Conservation (phyloP, 2,797 vertebrate species). For the Pangasius krempfi region DNA sequence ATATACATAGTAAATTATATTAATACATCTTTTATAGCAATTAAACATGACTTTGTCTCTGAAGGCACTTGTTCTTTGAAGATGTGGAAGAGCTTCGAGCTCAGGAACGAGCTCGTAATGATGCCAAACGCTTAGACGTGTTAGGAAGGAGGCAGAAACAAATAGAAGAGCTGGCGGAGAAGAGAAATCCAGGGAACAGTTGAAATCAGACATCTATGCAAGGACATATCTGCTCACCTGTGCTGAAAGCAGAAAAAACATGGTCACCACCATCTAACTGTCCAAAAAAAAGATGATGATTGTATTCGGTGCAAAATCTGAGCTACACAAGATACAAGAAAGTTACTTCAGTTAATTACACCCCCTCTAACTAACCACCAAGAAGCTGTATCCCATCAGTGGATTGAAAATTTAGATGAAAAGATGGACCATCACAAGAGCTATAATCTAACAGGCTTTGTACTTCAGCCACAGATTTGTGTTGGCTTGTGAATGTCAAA, state of each 20-base stretch:
- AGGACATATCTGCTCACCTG: not conserved
- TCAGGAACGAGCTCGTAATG: constrained; percentile 64
- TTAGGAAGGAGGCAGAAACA: constrained; percentile 73
- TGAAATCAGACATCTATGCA: constrained; percentile 43
- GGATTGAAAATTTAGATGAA: not conserved
- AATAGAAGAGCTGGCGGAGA: constrained; percentile 68
- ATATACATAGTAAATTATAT: not conserved
- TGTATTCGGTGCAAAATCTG: not conserved
- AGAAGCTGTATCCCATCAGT: not conserved
- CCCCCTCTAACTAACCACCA: not conserved
- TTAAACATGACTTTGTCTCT: constrained; percentile 3
- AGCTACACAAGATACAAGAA: not conserved
- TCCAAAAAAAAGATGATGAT: not conserved
- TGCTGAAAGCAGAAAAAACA: not conserved
- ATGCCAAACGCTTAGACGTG: constrained; percentile 65
- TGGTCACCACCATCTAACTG: not conserved
- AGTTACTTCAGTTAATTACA: not conserved
- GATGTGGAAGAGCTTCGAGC: constrained; percentile 71
- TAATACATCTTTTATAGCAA: not conserved
- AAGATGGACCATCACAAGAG: not conserved
- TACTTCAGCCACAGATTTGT: not conserved
- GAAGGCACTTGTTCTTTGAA: constrained; percentile 73
- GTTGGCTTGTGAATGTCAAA: not conserved
- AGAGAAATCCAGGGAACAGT: constrained; percentile 60
- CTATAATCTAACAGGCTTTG: constrained; percentile 6